Base-by-base conservation (phyloP, 2,888 invertebrate species). In the Plebejus argus region DNA sequence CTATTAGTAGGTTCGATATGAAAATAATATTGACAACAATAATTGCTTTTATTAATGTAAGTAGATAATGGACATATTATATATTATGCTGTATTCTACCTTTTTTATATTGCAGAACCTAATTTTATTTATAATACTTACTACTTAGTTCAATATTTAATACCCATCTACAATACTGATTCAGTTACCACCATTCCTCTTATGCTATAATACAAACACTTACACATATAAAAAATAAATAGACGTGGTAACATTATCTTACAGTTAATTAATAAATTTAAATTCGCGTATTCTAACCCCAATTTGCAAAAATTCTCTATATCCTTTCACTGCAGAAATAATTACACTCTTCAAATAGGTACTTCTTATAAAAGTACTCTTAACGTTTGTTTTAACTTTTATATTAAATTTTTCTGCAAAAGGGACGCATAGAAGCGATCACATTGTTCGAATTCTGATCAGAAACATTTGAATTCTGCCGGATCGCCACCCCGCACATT, bases 221-320 rank as follows among this genome's bases (percentile, higher is more conserved):
- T 72, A 28, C 15, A 7, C 15, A 7, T 28, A 74, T 28, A 74
- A 74, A 74, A 74, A 74, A 74, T 74, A 74, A 74, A 74, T 74
- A 74, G 18, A 33, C 12, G 53, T 28, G 74, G 74, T 74, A 74
- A 74, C 53, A 18, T 49, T 20, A 61, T 61, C 61, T 33, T 66
- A 33, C 4, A n/a, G n/a, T n/a, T 45, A 45, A 45, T 45, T 12
- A 45, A 45, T 45, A 39, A 39, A 39, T 45, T 28, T 33, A 0
- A 28, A 66, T 6, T 33, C 18, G 12, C 28, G n/a, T 28, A 23
- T 20, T 61, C 23, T 20, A 20, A 7, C 20, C 58, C 8, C 61
- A n/a, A n/a, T 61, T 61, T 61, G 61, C 28, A 33, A 6, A 20
- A 33, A 66, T 3, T 28, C 15, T 6, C 66, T 66, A 1, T 66